phyloP scores from a whole-genome alignment of 1,140 invertebrate species.

The Antheraea pernyi region DNA sequence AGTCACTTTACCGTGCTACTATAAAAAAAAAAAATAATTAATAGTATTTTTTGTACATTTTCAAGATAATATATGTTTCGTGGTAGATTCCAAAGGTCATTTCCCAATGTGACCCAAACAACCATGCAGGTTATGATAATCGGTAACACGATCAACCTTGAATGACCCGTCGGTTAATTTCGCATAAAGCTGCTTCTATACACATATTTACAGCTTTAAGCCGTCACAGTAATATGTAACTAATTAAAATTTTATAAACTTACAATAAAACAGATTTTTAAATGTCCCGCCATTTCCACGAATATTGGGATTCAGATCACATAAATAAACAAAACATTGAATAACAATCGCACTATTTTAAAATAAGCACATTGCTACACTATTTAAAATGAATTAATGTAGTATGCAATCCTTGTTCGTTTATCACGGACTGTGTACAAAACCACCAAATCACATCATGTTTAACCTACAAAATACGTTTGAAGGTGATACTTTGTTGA shows the following conservation, averaged over 20 bases:
- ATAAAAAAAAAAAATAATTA: too few relatives aligned
- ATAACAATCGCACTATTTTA: constrained; percentile 22
- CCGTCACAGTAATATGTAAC: background rate
- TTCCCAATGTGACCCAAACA: constrained; percentile 62
- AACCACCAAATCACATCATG: constrained; percentile 70
- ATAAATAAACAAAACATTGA: constrained; percentile 27
- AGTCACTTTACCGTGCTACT: too few relatives aligned
- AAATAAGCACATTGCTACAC: background rate
- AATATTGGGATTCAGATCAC: constrained; percentile 21
- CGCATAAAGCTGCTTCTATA: background rate
- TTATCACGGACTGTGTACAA: constrained; percentile 61
- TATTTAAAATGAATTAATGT: constrained; percentile 28
- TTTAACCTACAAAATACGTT: constrained; percentile 78
- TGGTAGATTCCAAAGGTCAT: constrained; percentile 56
- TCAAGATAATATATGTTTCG: constrained; percentile 2
- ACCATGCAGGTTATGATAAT: constrained; percentile 66
- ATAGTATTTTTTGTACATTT: background rate
- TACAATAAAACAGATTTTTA: constrained; percentile 39
- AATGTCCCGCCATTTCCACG: constrained; percentile 55
- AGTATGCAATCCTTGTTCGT: constrained; percentile 26
- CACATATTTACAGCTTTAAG: background rate
- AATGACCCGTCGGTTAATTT: constrained; percentile 53
- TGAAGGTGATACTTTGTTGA: constrained; percentile 79
- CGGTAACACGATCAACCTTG: constrained; percentile 69
- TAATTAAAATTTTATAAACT: constrained; percentile 25